Conservation (phyloP, 2,888 invertebrate genomes). For the Microplitis deprimator region DNA sequence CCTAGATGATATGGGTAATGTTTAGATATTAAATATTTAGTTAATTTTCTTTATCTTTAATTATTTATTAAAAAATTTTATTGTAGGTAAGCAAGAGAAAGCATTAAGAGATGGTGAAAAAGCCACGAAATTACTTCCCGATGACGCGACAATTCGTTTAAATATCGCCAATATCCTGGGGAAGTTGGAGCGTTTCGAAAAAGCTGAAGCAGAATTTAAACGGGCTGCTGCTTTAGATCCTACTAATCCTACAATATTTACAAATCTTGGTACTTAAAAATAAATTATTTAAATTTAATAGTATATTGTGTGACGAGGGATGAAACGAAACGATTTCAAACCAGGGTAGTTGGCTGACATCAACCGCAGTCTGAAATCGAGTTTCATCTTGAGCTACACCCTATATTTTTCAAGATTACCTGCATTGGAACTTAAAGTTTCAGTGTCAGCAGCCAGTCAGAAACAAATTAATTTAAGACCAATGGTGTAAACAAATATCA, state of each 20-base stretch:
- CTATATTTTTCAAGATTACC: too few species aligned
- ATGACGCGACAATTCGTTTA: conserved; percentile 86
- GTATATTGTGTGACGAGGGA: neutral
- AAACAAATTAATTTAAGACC: too few species aligned
- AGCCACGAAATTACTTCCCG: conserved; percentile 81
- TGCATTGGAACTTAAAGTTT: too few species aligned
- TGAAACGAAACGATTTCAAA: too few species aligned
- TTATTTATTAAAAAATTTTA: conserved; percentile 20
- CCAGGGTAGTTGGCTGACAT: too few species aligned
- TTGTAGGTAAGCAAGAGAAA: conserved; percentile 76
- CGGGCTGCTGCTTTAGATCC: conserved; percentile 81
- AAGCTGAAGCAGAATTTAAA: conserved; percentile 87
- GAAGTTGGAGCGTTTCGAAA: conserved; percentile 82
- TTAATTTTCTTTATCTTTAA: conserved; percentile 25
- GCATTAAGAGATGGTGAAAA: conserved; percentile 81
- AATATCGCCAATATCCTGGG: conserved; percentile 91
- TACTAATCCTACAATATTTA: conserved; percentile 85
- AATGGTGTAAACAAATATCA: too few species aligned
- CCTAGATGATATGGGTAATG: conserved; percentile 80
- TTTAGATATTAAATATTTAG: neutral
- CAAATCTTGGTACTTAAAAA: conserved; percentile 84
- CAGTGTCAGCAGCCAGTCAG: too few species aligned
- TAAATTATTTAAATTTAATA: neutral
- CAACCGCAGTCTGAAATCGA: neutral
- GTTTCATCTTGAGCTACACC: neutral